Evolutionary conservation across 2,888 invertebrate genomes (phyloP), one percentile per base, ranked within the genome.

Genomic region (Polia nebulosa): DNA sequence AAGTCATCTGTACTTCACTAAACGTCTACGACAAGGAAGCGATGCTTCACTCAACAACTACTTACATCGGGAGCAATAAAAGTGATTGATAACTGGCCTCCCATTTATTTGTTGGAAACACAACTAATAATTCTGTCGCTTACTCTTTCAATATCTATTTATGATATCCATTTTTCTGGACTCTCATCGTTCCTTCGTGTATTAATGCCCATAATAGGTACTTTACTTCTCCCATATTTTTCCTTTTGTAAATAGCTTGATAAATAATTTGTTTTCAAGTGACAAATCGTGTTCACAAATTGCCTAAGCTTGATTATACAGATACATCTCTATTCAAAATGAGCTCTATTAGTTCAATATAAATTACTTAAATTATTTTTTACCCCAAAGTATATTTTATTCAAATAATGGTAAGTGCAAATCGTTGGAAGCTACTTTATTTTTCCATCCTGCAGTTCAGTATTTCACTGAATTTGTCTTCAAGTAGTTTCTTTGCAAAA

Each of bases 91-190:
- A 68, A 47, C 70, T 64, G 68, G 67, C 59, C 51, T 67, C 57
- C 32, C 75, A 78, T 78, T 58, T 83, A 75, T 82, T 73, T 75
- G 58, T 65, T 49, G 62, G 62, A 55, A 39, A 59, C 56, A 69
- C 47, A 69, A 65, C 62, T 74, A 72, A 68, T 76, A 79, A 61
- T 44, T 45, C 45, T 72, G 61, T 73, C 65, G 52, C 66, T 62
- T 66, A 66, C 68, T 80, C 80, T 67, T 80, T 80, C 83, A 77
- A 83, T 81, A 83, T 80, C 75, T 75, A 81, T 81, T 78, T 81
- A 74, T 65, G 75, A 72, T 60, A 63, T 69, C 53, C 39, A 70
- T 78, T 82, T 76, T 56, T 71, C 52, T 66, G 36, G n/a, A 29
- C 39, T 63, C 59, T 65, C 58, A 56, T 79, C 63, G 22, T 41